Evolutionary conservation across 2,113 vertebrate genomes (phyloP), one percentile per base, ranked within the genome.

Genomic region (Gila orcuttii): DNA sequence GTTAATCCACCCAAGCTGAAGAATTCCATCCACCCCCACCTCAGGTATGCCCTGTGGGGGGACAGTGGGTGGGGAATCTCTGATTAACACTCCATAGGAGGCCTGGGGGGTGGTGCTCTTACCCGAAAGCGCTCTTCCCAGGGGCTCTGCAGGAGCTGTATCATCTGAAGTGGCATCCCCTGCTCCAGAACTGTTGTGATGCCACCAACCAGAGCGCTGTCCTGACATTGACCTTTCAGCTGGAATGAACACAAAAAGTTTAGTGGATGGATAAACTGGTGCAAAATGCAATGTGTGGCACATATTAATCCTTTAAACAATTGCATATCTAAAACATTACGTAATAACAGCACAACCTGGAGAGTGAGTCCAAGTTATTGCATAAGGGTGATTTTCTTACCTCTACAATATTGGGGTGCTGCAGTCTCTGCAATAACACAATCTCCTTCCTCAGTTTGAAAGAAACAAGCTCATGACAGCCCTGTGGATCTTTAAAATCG

Each of bases 41-140:
- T 74, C 86, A 87, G 87, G 42, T 90, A 81, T 82, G 74, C 92
- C 84, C 90, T 36, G 86, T 75, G 17, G 87, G 88, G 83, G 81
- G 79, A 21, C 62, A 25, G 86, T 83, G 88, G 28, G 85, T 87
- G 90, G 82, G 79, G 85, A 60, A 28, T 23, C 17, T 69, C 88
- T 25, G 92, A 93, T 82, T 90, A 89, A 90, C 88, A 69, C 85
- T 86, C 76, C 59, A 68, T 45, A 81, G 83, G 83, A 82, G 66
- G 84, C 73, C 68, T 36, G 42, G 62, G 85, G 55, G 84, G 79
- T 52, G 19, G 83, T 71, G 89, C 85, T 90, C 95, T 95, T 94
- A 98, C 96, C 95, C 96, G 96, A 94, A 98, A 98, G 92, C 97
- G 93, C 91, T 98, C 96, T 90, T 98, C 97, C 97, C 97, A 98